Percentiles rank a stretch among this genome's conserved stretches.
Conservation (phyloP, 2,797 vertebrate genomes). For the Pempheris klunzingeri region DNA sequence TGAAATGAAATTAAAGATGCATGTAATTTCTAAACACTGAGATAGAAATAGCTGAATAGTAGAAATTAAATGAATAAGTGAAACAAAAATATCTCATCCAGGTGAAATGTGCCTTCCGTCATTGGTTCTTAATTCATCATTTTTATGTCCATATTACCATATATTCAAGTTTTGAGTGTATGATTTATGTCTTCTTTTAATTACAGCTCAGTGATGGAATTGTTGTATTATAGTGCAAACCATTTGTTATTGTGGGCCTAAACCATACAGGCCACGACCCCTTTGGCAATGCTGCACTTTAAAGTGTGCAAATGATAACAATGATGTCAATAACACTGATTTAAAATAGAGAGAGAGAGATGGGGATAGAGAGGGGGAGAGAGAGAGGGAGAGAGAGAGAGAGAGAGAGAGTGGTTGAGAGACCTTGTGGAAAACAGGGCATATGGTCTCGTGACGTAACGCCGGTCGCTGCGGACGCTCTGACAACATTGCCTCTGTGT, state of each 20-base stretch:
- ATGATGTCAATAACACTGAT: background rate
- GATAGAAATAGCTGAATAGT: too few relatives aligned
- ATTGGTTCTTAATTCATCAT: background rate
- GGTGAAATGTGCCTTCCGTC: too few relatives aligned
- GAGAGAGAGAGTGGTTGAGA: background rate
- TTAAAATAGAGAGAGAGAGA: background rate
- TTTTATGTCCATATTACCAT: background rate
- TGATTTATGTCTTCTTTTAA: background rate
- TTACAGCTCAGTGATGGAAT: background rate
- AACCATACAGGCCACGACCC: too few relatives aligned
- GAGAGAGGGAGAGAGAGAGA: conserved; percentile 15
- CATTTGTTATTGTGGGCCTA: background rate
- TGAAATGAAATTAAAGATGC: too few relatives aligned
- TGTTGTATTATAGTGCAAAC: background rate
- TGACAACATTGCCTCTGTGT: conserved; percentile 9
- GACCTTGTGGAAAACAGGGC: conserved; percentile 15
- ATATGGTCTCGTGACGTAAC: conserved; percentile 73
- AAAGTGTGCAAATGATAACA: background rate
- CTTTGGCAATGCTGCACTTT: background rate
- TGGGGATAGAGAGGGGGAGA: background rate
- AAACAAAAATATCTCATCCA: background rate
- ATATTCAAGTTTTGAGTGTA: background rate
- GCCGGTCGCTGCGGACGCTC: conserved; percentile 17
- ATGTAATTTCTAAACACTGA: background rate
- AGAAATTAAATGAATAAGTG: background rate